Conservation (phyloP, 2,888 invertebrate genomes). For the Sesia bembeciformis region DNA sequence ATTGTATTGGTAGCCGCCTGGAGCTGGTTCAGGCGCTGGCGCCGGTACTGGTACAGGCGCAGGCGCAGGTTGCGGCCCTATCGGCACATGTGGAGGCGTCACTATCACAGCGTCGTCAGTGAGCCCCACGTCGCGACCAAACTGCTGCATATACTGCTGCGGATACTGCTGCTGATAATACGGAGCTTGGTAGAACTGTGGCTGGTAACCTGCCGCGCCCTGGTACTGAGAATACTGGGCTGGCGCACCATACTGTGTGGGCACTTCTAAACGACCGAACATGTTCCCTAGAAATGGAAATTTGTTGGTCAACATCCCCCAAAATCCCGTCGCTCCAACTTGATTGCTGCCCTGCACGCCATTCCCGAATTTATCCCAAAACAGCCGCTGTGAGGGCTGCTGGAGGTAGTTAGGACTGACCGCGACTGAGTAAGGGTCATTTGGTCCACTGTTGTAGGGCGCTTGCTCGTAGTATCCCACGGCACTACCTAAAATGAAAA, state of each 20-base stretch:
- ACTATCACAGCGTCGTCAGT: slow-evolving; percentile 65
- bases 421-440: slow-evolving; percentile 42
- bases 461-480: slow-evolving; percentile 47
- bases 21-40: slow-evolving; percentile 22
- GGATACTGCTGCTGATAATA: slow-evolving; percentile 6
- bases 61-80: slow-evolving; percentile 24
- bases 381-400: slow-evolving; percentile 55
- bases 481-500: slow-evolving; percentile 45
- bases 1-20: slow-evolving; percentile 48
- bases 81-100: slow-evolving; percentile 56
- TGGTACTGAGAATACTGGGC: slow-evolving; percentile 24
- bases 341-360: slow-evolving; percentile 48
- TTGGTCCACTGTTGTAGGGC: slow-evolving; percentile 46
- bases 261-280: slow-evolving; percentile 54
- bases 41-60: slow-evolving; percentile 21
- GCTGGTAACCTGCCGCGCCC: slow-evolving; percentile 13
- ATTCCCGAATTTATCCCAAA: slow-evolving; percentile 37
- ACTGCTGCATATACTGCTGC: slow-evolving; percentile 17
- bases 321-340: slow-evolving; percentile 59
- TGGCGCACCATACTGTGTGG: slow-evolving; percentile 39
- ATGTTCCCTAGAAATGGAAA: slow-evolving; percentile 57
- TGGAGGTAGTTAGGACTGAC: slow-evolving; percentile 31
- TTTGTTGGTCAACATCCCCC: slow-evolving; percentile 59
- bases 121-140: slow-evolving; percentile 49
- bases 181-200: slow-evolving; percentile 22